Evolutionary conservation across 2,888 invertebrate genomes (phyloP).

Genomic region (Nemapogon koenigi): DNA sequence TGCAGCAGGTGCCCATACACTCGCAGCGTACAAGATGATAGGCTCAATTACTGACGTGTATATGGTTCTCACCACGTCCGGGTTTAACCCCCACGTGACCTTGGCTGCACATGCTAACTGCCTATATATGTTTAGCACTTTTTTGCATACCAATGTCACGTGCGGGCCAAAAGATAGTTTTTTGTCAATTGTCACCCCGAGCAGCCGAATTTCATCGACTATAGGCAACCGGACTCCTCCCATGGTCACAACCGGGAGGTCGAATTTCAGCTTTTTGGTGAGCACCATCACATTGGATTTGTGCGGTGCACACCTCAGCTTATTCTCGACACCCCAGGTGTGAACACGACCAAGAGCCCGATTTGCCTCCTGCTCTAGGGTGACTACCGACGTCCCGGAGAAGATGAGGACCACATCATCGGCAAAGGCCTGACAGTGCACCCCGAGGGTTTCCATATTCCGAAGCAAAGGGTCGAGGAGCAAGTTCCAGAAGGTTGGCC

Average conservation of each 20-base stretch:
- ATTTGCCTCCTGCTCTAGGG: constrained; percentile 9
- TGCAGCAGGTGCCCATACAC: constrained; percentile 4
- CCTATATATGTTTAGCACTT: constrained; percentile 5
- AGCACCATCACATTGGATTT: constrained; percentile 11
- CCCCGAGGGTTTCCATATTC: not conserved
- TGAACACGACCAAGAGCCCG: constrained; percentile 3
- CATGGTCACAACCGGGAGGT: constrained; percentile 7
- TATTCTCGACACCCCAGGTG: constrained; percentile 11
- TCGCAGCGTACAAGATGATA: constrained; percentile 5
- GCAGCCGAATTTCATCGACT: constrained; percentile 7
- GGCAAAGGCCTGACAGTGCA: constrained; percentile 12
- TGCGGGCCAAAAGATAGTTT: constrained; percentile 9
- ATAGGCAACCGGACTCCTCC: constrained; percentile 2
- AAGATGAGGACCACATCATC: constrained; percentile 11
- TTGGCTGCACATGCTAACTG: constrained; percentile 6
- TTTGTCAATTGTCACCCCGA: constrained; percentile 13
- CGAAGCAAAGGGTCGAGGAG: constrained; percentile 13
- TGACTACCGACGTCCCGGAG: not conserved
- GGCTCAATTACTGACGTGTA: constrained; percentile 7
- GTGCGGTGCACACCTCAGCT: constrained; percentile 3
- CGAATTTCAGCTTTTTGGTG: constrained; percentile 10
- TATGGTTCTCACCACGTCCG: constrained; percentile 3
- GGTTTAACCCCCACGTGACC: too few species aligned
- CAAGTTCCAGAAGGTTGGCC: constrained; percentile 15
- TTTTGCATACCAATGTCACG: constrained; percentile 4